Evolutionary conservation across 2,113 vertebrate species (phyloP).

Genomic region (Donacobius atricapilla): DNA sequence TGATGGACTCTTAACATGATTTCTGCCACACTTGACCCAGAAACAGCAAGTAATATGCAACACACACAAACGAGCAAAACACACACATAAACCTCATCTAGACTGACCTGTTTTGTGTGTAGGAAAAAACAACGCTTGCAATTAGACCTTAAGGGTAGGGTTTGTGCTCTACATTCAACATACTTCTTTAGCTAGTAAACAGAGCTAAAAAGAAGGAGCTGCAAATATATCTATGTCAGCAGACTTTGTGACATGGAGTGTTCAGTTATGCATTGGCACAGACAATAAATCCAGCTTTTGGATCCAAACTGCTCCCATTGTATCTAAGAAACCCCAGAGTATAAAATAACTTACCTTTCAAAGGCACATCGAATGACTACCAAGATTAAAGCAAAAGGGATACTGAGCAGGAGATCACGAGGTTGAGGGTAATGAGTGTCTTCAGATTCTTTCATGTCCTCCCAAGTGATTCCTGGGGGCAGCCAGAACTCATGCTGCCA

Average conservation of each 20-base stretch:
- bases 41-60: neutral
- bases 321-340: neutral
- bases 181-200: neutral
- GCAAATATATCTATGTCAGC: neutral
- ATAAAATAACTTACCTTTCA: constrained; percentile 79
- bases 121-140: neutral
- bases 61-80: neutral
- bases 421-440: constrained; percentile 74
- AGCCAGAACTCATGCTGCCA: constrained; percentile 87
- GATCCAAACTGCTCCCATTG: neutral
- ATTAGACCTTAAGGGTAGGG: neutral
- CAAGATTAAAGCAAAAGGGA: constrained; percentile 82
- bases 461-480: constrained; percentile 82
- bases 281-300: neutral
- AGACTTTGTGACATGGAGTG: neutral
- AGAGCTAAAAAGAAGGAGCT: neutral
- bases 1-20: neutral
- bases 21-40: neutral
- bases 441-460: constrained; percentile 75
- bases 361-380: constrained; percentile 77
- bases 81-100: neutral
- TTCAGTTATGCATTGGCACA: neutral
- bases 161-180: neutral
- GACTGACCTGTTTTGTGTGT: neutral
- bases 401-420: constrained; percentile 75